Base-by-base conservation (phyloP, 2,888 invertebrate genomes). In the Trisateles emortualis region DNA sequence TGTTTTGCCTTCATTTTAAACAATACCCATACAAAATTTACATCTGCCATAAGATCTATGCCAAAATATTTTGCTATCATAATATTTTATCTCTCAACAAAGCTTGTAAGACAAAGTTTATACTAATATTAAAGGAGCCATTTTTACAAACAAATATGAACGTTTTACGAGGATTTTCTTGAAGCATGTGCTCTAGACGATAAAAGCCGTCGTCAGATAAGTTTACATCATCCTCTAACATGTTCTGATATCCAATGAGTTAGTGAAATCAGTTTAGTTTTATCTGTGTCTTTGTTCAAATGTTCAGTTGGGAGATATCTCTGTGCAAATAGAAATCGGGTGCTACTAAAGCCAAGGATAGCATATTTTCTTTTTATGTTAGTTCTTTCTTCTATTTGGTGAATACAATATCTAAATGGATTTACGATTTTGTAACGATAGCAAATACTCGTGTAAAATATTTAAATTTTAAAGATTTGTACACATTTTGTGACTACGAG, bases 191-290 rank as follows among this genome's bases (percentile, higher is more conserved):
- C 33, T 13, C n/a, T 22, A 30, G 36, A 33, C 54, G 33, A 57
- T 52, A 63, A 61, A 42, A 14, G 36, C 13, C n/a, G 24, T 29
- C 24, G 32, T 50, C 16, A 32, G 47, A 22, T 44, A 42, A 30
- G 35, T 41, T 55, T 54, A 58, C 52, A 49, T 60, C 38, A 55
- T 48, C 42, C 40, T 33, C 39, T 53, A 58, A 30, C 32, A 57
- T 41, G 46, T 29, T 61, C 10, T 32, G 55, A 48, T 48, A 19
- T 26, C 42, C 50, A 36, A 57, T 16, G 48, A 48, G 52, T 63
- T 52, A 50, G 59, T 32, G 22, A 32, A 43, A 49, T 48, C 11
- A 16, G 26, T 53, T 55, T 30, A 10, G 44, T 52, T 59, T 50
- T 66, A 59, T 59, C 17, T 42, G 9, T 10, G 19, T 24, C 19